A percentile compares a stretch with the other conserved stretches of the same genome.
phyloP scores from a whole-genome alignment of 2,888 invertebrate species.

The Balanococcus diminutus region DNA sequence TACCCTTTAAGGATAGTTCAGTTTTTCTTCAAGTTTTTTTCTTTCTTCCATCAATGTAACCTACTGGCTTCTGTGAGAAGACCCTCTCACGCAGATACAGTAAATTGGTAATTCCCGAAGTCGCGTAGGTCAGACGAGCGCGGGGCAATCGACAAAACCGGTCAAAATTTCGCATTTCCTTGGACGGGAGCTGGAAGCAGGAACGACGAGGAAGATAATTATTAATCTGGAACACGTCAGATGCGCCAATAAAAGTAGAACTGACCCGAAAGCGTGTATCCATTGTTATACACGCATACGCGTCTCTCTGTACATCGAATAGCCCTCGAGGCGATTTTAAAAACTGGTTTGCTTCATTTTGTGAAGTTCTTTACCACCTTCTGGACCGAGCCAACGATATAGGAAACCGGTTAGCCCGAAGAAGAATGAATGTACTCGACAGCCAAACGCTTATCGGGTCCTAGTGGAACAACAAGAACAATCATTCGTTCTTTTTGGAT shows the following conservation, averaged over 20 bases:
- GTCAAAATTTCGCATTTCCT: too few relatives aligned
- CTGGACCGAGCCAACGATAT: neutral
- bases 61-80: too few relatives aligned
- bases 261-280: slow-evolving; percentile 23
- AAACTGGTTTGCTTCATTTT: slow-evolving; percentile 36
- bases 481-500: slow-evolving; percentile 27
- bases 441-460: slow-evolving; percentile 2
- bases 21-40: too few relatives aligned
- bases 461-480: neutral
- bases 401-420: slow-evolving; percentile 34
- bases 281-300: neutral
- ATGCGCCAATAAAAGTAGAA: slow-evolving; percentile 27
- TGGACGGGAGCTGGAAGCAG: too few relatives aligned
- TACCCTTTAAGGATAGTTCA: too few relatives aligned
- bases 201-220: slow-evolving; percentile 7
- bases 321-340: neutral
- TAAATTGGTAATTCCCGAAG: too few relatives aligned
- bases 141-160: too few relatives aligned
- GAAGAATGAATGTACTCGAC: slow-evolving; percentile 15
- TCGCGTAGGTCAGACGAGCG: too few relatives aligned
- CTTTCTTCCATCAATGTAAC: too few relatives aligned
- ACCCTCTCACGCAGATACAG: too few relatives aligned
- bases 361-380: slow-evolving; percentile 42
- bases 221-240: slow-evolving; percentile 22
- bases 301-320: neutral